Base-by-base conservation (phyloP, 2,888 invertebrate species). In the Acanthosoma haemorrhoidale region DNA sequence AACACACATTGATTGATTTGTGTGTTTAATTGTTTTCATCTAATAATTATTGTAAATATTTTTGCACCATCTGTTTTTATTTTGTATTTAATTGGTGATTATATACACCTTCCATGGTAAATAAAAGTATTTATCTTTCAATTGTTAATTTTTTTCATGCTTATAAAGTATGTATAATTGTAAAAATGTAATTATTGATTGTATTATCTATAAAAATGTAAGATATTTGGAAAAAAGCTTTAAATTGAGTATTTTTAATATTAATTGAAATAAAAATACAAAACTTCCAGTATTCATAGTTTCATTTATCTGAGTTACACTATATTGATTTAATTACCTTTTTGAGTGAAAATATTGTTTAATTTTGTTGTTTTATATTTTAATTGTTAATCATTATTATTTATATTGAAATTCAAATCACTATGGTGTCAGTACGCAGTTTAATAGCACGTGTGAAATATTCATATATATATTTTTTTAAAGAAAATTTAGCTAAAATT, bases 341-440 rank as follows among this genome's bases (percentile, higher is more conserved):
- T 18, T 32, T 31, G 11, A 31, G 60, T 18, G 13, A 41, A 41
- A 39, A 18, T 36, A 31, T 34, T 29, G 43, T 67, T 41, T 32
- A 41, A n/a, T 21, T 34, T 32, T 57, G 32, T 43, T 68, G 51
- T 58, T 68, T 68, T 32, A 25, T 32, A 21, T 68, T 68, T 68
- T 57, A n/a, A 36, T 25, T 58, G 34, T 34, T 36, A 18, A 36
- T 39, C 38, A 34, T n/a, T n/a, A 13, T 64, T 39, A 64, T 21
- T 36, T 36, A 64, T 21, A 36, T 39, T 25, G 15, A 5, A 16
- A 15, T 39, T 25, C 39, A 38, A 29, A 39, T 36, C 18, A 36
- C 25, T 15, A 63, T 63, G 13, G 16, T 18, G 13, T 64, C 16
- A 43, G 25, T 25, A 25, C n/a, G 29, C 29, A 25, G 51, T 51